Base-by-base conservation (phyloP, 2,888 invertebrate species). In the Andricus curvator region DNA sequence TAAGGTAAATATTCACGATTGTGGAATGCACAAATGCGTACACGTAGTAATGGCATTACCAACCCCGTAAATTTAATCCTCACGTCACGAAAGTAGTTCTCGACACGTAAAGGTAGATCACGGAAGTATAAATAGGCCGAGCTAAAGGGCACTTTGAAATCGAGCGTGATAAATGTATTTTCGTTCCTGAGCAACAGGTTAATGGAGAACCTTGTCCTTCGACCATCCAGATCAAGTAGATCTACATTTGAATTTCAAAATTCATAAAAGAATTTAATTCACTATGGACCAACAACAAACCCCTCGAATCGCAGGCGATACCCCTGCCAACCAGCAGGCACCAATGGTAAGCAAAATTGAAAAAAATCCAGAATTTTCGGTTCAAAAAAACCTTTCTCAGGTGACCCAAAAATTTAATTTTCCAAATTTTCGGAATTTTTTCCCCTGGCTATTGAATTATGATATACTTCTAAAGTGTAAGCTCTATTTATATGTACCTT, bases 151-250 rank as follows among this genome's bases (percentile, higher is more conserved):
- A 33, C n/a, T 37, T 33, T 78, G 65, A 81, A 81, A 82, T 84
- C 80, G 81, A 78, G 80, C 78, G 81, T 83, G 82, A 84, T 83
- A 82, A 85, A 85, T 78, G 81, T 84, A 80, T 83, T 85, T 83
- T 81, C 83, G 84, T 88, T 90, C 84, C 80, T 87, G 84, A 87
- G 89, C 89, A 91, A 91, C 91, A 91, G 91, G 91, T 91, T 89
- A 88, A 89, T 86, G 86, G 86, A 83, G 83, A 87, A 87, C 78
- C 79, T 68, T 85, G 84, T 85, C 80, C 78, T 86, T 85, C 84
- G 81, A 83, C 79, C 84, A 82, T 84, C 85, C 81, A 83, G 82
- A 85, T 83, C 84, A 76, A 68, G 83, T 82, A 78, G 83, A 83
- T 83, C 80, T 65, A 80, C 79, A 70, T 81, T 68, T 82, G 82